Conservation (phyloP, 1,140 invertebrate genomes). For the Neotoxoptera formosana region DNA sequence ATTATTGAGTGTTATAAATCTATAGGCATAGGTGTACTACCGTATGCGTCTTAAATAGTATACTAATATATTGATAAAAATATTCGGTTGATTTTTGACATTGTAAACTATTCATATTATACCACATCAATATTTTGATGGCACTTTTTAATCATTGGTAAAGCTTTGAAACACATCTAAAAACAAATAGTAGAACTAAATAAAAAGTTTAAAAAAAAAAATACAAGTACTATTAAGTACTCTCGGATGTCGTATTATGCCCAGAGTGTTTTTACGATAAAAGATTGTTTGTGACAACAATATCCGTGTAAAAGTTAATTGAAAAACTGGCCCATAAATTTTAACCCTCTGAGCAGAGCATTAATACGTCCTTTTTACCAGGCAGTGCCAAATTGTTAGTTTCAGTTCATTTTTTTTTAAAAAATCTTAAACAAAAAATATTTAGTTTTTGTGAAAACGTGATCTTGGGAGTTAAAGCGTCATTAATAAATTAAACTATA, state of each 20-base stretch:
- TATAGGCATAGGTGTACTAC: not conserved
- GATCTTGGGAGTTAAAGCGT: not conserved
- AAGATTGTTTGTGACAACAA: not conserved
- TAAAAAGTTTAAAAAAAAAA: not conserved
- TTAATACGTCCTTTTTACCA: not conserved
- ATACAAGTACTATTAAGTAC: not conserved
- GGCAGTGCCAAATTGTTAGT: not conserved
- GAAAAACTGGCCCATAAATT: not conserved
- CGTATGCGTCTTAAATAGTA: not conserved
- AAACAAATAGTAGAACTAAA: not conserved
- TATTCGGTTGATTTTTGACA: not conserved
- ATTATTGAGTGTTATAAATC: not conserved
- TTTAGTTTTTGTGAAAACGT: not conserved
- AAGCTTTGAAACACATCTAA: not conserved
- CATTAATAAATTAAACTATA: conserved; percentile 31
- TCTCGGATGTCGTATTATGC: not conserved
- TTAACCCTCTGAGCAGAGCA: not conserved
- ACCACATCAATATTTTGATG: not conserved
- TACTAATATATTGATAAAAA: not conserved
- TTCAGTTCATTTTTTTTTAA: not conserved
- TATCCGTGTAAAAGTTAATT: conserved; percentile 15
- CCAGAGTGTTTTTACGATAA: not conserved
- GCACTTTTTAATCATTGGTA: not conserved
- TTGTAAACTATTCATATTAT: not conserved
- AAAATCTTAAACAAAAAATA: not conserved